Evolutionary conservation across 2,113 vertebrate species (phyloP), one percentile per base, ranked within the genome.

Genomic region (Ptilonorhynchus violaceus): DNA sequence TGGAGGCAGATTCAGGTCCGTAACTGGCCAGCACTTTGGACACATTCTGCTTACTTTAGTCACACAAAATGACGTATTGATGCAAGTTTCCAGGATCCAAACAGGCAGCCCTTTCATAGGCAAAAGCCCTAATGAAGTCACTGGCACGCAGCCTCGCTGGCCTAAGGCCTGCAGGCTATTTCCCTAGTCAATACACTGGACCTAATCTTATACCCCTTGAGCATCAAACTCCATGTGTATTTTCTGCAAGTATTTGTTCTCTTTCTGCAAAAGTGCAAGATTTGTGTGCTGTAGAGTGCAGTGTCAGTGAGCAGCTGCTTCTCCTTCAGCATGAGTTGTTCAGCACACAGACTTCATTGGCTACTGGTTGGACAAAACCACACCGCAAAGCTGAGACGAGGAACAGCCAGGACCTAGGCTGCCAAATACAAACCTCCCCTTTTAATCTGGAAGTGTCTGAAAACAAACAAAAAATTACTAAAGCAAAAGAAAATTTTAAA

Each of bases 31-130:
- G 76, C 1, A 0, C 83, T 92, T 94, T 90, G 95, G 92, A 86
- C 49, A 4, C 77, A 69, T 84, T 92, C 77, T 95, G 80, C 93
- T 94, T 94, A 53, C 96, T 96, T 94, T 52, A 94, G 94, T 95
- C 96, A 96, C 94, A 96, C 88, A 90, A 90, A 96, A 96, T 96
- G 93, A 97, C 81, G 89, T 96, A 97, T 92, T 93, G 93, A 88
- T 96, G 92, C 63, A 85, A 90, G 94, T 73, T 95, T 96, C 96
- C 92, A 96, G 96, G 78, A 96, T 83, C 82, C 62, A 87, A 94
- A 96, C 96, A 97, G 96, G 91, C 96, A 97, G 42, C 35, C 35
- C 93, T 96, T 96, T 96, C 93, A 94, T 78, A 93, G 69, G 92
- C 80, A 95, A 96, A 91, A 92, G 76, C 84, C 52, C 83, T 97